Evolutionary conservation across 2,888 invertebrate genomes (phyloP).

Genomic region (Drosophila infuscata): DNA sequence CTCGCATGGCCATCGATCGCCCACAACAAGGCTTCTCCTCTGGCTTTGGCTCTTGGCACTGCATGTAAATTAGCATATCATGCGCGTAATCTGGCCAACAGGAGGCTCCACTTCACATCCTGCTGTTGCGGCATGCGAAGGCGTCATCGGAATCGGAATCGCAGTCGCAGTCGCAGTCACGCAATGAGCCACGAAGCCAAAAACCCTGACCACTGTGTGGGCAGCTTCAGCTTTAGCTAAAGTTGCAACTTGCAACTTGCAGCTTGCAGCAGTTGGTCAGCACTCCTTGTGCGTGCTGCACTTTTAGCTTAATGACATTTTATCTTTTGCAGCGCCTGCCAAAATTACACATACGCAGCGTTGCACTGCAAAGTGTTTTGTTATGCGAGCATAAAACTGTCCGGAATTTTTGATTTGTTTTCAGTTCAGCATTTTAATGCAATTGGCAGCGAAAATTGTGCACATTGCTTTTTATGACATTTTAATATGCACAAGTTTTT

Average conservation of each 20-base stretch:
- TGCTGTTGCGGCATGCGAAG: constrained; percentile 79
- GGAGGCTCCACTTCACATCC: constrained; percentile 72
- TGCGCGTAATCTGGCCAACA: constrained; percentile 79
- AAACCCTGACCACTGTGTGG: constrained; percentile 74
- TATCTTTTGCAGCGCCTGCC: constrained; percentile 59
- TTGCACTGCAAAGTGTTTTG: constrained; percentile 54
- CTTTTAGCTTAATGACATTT: constrained; percentile 81
- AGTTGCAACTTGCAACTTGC: constrained; percentile 10
- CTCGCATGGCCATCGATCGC: constrained; percentile 65
- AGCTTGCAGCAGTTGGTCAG: constrained; percentile 22
- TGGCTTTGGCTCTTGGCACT: constrained; percentile 38
- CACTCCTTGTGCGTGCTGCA: constrained; percentile 67
- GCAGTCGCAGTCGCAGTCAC: constrained; percentile 35
- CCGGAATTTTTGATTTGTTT: constrained; percentile 41
- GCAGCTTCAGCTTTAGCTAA: constrained; percentile 48
- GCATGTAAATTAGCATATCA: constrained; percentile 81
- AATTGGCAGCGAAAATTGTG: constrained; percentile 83
- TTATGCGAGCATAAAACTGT: constrained; percentile 73
- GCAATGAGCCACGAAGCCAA: constrained; percentile 32
- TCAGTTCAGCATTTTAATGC: constrained; percentile 64
- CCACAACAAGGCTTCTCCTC: constrained; percentile 54
- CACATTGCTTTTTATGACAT: constrained; percentile 81
- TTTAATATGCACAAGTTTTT: constrained; percentile 83
- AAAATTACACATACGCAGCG: constrained; percentile 72
- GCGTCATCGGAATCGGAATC: constrained; percentile 69